Evolutionary conservation across 2,888 invertebrate species (phyloP).

Genomic region (Geophilus truncorum): DNA sequence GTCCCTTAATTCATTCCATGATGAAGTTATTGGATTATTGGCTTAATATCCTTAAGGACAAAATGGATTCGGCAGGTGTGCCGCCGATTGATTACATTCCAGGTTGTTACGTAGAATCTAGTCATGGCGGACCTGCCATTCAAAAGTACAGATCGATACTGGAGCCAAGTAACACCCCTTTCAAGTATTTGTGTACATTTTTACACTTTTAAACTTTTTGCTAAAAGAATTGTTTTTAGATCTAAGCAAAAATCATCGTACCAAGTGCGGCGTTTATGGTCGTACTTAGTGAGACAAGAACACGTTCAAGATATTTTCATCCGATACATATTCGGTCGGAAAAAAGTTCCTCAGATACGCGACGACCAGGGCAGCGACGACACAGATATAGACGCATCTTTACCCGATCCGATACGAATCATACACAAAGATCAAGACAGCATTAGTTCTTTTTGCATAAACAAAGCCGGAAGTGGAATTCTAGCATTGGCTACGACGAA

Average conservation of each 20-base stretch:
- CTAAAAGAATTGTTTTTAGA: slow-evolving; percentile 6
- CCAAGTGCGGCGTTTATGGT: slow-evolving; percentile 72
- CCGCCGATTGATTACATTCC: slow-evolving; percentile 82
- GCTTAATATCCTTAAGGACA: slow-evolving; percentile 74
- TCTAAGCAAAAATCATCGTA: slow-evolving; percentile 42
- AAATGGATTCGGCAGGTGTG: slow-evolving; percentile 69
- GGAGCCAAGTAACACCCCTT: slow-evolving; percentile 92
- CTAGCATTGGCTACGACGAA: slow-evolving; percentile 91
- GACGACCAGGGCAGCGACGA: slow-evolving; percentile 38
- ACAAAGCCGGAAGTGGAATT: slow-evolving; percentile 75
- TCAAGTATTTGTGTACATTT: slow-evolving; percentile 55
- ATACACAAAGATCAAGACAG: slow-evolving; percentile 99
- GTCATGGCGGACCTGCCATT: slow-evolving; percentile 63
- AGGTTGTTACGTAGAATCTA: slow-evolving; percentile 76
- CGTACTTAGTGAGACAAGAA: slow-evolving; percentile 86
- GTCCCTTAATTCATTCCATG: slow-evolving; percentile 86
- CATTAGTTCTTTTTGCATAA: slow-evolving; percentile 93
- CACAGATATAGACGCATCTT: slow-evolving; percentile 45
- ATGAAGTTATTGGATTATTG: slow-evolving; percentile 80
- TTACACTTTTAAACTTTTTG: background rate
- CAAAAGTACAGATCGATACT: slow-evolving; percentile 87
- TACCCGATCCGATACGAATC: slow-evolving; percentile 81
- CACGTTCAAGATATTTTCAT: slow-evolving; percentile 91
- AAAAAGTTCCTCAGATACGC: background rate
- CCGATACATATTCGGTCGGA: slow-evolving; percentile 83